Evolutionary conservation across 2,888 invertebrate genomes (phyloP), one percentile per base, ranked within the genome.

Genomic region (Cinara cedri): DNA sequence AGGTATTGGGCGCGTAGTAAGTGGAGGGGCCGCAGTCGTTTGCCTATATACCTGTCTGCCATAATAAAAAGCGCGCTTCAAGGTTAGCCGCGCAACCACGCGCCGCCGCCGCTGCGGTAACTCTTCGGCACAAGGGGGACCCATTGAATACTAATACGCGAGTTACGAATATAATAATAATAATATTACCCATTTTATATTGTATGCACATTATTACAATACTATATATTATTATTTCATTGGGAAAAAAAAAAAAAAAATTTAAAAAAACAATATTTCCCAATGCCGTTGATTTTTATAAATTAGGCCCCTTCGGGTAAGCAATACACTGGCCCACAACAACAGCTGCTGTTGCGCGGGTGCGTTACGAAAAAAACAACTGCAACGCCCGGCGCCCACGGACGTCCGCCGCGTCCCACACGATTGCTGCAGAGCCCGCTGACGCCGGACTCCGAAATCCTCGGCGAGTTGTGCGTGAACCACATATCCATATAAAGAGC

Each of bases 401-500:
- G 19, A 24, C 46, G 26, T 10, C 6, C 10, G 34, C 6, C 10
- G 34, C 34, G 34, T 34, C 34, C 34, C 34, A 34, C 34, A 34
- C 6, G 34, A 34, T 6, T 3, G 6, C 34, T n/a, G n/a, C 34
- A 34, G 34, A 34, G 49, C 78, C 70, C 78, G n/a, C n/a, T n/a
- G n/a, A 78, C 78, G 68, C 57, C 46, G 65, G 24, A 16, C 65
- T 26, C 75, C 75, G 42, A 78, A 78, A 78, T 70, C 70, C 51
- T 70, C 68, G 65, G 42, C 75, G 46, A 34, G 34, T 46, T 6
- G 68, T 78, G 78, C 78, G 68, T 78, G 78, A 68, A 78, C 78
- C 78, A 78, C 70, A 78, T 78, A 78, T 70, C 78, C 78, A 70
- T 78, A 78, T 78, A 78, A 68, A 68, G 78, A 62, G 26, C 51